Base-by-base conservation (phyloP, 2,888 invertebrate species). In the Napeogenes inachia region DNA sequence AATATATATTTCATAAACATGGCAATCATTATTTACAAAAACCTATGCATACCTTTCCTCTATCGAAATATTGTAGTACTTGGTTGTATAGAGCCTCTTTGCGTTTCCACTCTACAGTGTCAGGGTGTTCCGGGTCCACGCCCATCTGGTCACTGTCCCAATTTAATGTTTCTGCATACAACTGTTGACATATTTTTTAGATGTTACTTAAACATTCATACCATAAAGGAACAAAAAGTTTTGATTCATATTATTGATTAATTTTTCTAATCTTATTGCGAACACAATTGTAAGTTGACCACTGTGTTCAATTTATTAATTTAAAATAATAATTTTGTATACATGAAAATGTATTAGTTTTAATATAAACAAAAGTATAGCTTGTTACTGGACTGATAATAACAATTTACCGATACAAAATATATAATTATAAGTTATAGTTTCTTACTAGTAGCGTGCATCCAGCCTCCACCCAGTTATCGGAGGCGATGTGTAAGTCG, bases 401-500 rank as follows among this genome's bases (percentile, higher is more conserved):
- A n/a, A n/a, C n/a, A n/a, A n/a, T n/a, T n/a, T n/a, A n/a, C n/a
- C n/a, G n/a, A n/a, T 35, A 35, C 4, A 35, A 35, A 35, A 47
- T 13, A 47, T 47, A 21, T 47, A 56, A 50, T 4, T 12, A 50
- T 32, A 35, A 13, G 30, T 38, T 45, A 8, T 13, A 2, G 21
- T 54, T 21, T 21, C 76, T 77, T 74, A 91, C 91, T 87, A 97
- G 94, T 74, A 99, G 93, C 0, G 98, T 98, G 75, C 97, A 97
- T 0, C 97, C 98, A 2, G 98, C 98, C 87, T 99, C 98, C 0
- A 97, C 95, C 78, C 94, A 98, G 84, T 98, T 98, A 76, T 97
- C 97, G 0, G 97, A 96, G 13, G 95, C 95, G 57, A 97, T 90
- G 84, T 99, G 98, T 13, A 99, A 92, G 78, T 98, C 97, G 80